Conservation (phyloP, 2,113 vertebrate species). For the Tinamus guttatus region DNA sequence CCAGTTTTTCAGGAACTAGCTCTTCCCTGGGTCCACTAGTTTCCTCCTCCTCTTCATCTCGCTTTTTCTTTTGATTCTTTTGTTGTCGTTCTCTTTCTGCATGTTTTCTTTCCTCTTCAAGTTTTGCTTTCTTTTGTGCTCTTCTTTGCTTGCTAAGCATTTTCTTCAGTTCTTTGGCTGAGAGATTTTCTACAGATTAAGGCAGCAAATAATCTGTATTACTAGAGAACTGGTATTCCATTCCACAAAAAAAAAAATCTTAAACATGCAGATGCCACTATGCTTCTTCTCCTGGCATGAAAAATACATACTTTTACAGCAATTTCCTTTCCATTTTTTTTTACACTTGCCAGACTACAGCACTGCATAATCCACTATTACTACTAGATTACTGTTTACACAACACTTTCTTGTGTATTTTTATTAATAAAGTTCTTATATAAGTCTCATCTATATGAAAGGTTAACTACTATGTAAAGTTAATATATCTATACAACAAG, state of each 20-base stretch:
- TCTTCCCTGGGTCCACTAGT: constrained; percentile 81
- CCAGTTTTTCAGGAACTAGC: constrained; percentile 83
- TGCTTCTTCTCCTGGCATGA: background rate
- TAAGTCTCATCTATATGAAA: background rate
- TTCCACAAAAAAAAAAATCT: background rate
- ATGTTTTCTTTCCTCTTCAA: constrained; percentile 83
- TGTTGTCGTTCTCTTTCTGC: constrained; percentile 81
- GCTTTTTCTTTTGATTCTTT: constrained; percentile 82
- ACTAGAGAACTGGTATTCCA: background rate
- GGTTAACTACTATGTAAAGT: background rate
- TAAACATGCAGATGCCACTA: background rate
- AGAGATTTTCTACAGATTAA: constrained; percentile 79
- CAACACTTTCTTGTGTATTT: background rate
- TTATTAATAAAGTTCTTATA: background rate
- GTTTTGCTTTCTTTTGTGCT: constrained; percentile 84
- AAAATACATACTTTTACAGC: background rate
- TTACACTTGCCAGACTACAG: background rate
- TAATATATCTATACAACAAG: background rate
- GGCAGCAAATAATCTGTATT: background rate
- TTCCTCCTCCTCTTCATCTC: constrained; percentile 83
- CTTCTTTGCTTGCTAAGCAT: constrained; percentile 85
- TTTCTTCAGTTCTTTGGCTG: constrained; percentile 86
- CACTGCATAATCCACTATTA: background rate
- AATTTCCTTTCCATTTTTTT: background rate
- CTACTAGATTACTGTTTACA: background rate